phyloP scores from a whole-genome alignment of 1,140 invertebrate genomes.

The Theocolax elegans region DNA sequence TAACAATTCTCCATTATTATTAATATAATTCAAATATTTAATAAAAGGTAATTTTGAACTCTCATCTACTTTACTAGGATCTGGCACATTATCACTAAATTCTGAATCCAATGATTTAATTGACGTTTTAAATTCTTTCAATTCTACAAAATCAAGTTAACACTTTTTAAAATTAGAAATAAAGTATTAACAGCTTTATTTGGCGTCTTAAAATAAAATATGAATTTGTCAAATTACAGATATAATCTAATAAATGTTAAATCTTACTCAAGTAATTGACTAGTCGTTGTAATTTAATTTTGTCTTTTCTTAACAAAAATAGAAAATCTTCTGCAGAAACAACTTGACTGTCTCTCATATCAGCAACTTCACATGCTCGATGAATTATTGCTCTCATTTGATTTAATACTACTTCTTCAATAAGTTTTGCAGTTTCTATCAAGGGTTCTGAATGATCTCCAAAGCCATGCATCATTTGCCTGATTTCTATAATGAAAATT shows the following conservation, averaged over 20 bases:
- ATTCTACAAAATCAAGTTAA: conserved; percentile 47
- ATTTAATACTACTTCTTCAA: conserved; percentile 72
- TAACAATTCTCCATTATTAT: conserved; percentile 62
- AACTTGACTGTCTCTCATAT: conserved; percentile 57
- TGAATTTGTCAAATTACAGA: background rate
- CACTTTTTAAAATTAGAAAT: background rate
- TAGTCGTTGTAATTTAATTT: conserved; percentile 70
- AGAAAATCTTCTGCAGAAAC: conserved; percentile 69
- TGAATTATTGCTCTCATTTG: conserved; percentile 69
- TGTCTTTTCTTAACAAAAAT: conserved; percentile 73
- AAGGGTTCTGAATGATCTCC: conserved; percentile 72
- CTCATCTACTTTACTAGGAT: conserved; percentile 40
- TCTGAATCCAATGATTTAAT: conserved; percentile 53
- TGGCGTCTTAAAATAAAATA: too few species aligned
- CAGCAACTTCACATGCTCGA: conserved; percentile 67
- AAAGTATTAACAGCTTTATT: background rate
- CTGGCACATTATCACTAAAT: conserved; percentile 33
- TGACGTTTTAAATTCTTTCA: conserved; percentile 59
- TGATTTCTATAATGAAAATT: conserved; percentile 65
- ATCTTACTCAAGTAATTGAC: conserved; percentile 70
- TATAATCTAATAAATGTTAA: conserved; percentile 8
- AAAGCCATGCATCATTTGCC: conserved; percentile 75
- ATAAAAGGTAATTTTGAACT: conserved; percentile 47
- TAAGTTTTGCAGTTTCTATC: conserved; percentile 70
- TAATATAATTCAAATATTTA: conserved; percentile 54